These are phyloP conservation scores for Eurytoma adleriae DNA, from an alignment of 2,888 invertebrate species.

Conservation along the genomic window DNA sequence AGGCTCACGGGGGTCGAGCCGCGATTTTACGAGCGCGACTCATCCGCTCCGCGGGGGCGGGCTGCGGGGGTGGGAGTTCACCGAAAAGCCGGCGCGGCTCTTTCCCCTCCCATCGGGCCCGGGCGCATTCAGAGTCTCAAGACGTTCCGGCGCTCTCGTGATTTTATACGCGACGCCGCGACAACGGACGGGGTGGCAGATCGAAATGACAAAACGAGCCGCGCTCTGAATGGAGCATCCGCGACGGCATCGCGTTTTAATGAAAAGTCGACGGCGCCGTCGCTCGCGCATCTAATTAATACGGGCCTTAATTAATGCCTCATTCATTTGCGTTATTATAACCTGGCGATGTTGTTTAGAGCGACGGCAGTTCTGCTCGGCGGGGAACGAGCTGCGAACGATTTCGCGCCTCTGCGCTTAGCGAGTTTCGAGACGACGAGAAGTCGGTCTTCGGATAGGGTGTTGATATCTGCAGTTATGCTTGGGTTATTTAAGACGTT, in stretches of 20 bases:
- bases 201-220: constrained; percentile 46
- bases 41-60: constrained; percentile 60
- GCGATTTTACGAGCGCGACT: constrained; percentile 66
- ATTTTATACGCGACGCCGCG: constrained; percentile 52
- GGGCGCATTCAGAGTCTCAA: constrained; percentile 53
- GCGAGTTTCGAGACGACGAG: background rate
- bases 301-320: constrained; percentile 56
- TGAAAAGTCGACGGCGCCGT: constrained; percentile 36
- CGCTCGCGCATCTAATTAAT: constrained; percentile 55
- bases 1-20: constrained; percentile 59
- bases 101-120: constrained; percentile 25
- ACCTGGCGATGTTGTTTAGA: constrained; percentile 32
- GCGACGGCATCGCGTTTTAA: constrained; percentile 27
- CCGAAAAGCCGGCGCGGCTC: background rate
- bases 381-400: too few species aligned
- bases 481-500: too few species aligned
- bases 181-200: constrained; percentile 26
- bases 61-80: constrained; percentile 34
- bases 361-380: background rate
- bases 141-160: constrained; percentile 53
- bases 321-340: constrained; percentile 51
- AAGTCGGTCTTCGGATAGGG: background rate
- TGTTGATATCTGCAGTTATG: too few species aligned
- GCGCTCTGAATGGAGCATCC: constrained; percentile 40
- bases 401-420: background rate